Base-by-base conservation (phyloP, 2,113 vertebrate species). In the Gallinago jamesoni region DNA sequence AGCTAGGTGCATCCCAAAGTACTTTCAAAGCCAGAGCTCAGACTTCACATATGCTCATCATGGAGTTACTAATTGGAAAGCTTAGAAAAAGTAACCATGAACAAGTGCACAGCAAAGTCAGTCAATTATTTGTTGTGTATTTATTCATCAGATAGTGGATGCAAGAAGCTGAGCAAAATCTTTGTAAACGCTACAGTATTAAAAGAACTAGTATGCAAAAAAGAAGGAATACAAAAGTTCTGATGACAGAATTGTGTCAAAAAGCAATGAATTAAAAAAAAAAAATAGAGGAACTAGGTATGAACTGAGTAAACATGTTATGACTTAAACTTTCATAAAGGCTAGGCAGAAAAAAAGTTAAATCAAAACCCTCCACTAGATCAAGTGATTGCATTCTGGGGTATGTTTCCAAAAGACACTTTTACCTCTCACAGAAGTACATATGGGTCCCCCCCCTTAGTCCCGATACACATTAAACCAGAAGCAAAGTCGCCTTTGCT, bases 401-500 rank as follows among this genome's bases (percentile, higher is more conserved):
- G 4, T 57, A 43, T 12, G 33, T 23, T 77, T 57, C 73, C 60
- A 60, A 77, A 89, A 63, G 47, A 72, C 31, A 67, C 9, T 76
- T 64, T 22, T 15, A 3, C 5, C 22, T 75, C 52, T 50, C 48
- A 48, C 2, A 59, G 22, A 80, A 67, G 23, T 10, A 39, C 14
- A 22, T 1, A 14, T 7, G 13, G 17, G 13, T 22, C 18, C 2
- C 7, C 18, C 2, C 8, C 7, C 8, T 4, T 5, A 43, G 14
- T 12, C 35, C 33, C 1, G 10, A 2, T 17, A 27, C 23, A 74
- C 18, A 39, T 35, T 56, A 69, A 63, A 93, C 21, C 3, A 83
- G 12, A 79, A 94, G 33, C 10, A 85, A 74, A 83, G 25, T 31
- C 30, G 33, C n/a, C 7, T 67, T 63, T 37, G 55, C 41, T 1